A percentile compares a stretch with the other conserved stretches of the same genome.
phyloP scores from a whole-genome alignment of 2,888 invertebrate genomes.

The Acleris literana region DNA sequence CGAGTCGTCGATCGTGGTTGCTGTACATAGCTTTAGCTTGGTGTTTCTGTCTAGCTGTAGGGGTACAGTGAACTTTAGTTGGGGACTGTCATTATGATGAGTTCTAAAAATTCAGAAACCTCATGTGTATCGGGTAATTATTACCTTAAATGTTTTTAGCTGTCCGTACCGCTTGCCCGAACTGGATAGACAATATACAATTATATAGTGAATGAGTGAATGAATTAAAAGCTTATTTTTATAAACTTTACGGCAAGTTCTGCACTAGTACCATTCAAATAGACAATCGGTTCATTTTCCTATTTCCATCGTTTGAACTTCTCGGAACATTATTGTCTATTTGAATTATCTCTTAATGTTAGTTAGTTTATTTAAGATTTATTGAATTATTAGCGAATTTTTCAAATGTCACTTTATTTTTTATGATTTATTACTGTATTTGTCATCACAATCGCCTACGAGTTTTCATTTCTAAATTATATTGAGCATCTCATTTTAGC shows the following conservation, averaged over 20 bases:
- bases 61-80: slow-evolving; percentile 43
- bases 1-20: slow-evolving; percentile 24
- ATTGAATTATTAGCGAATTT: slow-evolving; percentile 35
- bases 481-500: slow-evolving; percentile 30
- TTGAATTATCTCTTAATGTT: slow-evolving; percentile 31
- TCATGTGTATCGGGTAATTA: background rate
- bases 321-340: slow-evolving; percentile 20
- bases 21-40: slow-evolving; percentile 39
- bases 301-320: background rate
- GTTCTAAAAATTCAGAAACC: slow-evolving; percentile 1
- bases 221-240: slow-evolving; percentile 52
- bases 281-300: slow-evolving; percentile 16
- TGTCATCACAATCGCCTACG: slow-evolving; percentile 28
- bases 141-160: slow-evolving; percentile 35
- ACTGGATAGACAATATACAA: slow-evolving; percentile 55
- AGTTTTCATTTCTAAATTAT: slow-evolving; percentile 23
- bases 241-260: slow-evolving; percentile 44
- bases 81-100: slow-evolving; percentile 38
- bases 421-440: slow-evolving; percentile 25
- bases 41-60: slow-evolving; percentile 45
- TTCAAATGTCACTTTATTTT: slow-evolving; percentile 31
- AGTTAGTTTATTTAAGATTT: slow-evolving; percentile 35
- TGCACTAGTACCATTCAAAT: slow-evolving; percentile 23
- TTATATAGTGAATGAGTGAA: slow-evolving; percentile 54
- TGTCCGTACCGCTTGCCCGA: slow-evolving; percentile 60